phyloP scores from a whole-genome alignment of 2,797 vertebrate species.

The Centropyge bicolor region DNA sequence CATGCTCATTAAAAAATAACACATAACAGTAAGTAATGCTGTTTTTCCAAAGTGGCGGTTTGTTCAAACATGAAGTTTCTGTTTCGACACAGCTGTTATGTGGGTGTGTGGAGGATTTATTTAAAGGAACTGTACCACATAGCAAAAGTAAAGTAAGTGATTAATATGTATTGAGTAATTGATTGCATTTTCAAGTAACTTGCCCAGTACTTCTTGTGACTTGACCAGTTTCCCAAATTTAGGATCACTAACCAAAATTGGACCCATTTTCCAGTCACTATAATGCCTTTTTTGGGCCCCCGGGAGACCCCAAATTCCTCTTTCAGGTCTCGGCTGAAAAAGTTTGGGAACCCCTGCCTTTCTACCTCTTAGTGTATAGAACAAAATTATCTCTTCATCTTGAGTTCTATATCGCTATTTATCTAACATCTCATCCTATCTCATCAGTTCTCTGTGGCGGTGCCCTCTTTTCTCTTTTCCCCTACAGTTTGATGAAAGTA shows the following conservation, averaged over 20 bases:
- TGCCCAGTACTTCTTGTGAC: background rate
- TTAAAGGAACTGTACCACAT: background rate
- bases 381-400: slow-evolving; percentile 1
- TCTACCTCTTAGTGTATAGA: background rate
- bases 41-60: background rate
- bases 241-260: too few species aligned
- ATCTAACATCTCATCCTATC: slow-evolving; percentile 33
- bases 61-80: background rate
- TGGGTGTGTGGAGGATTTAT: background rate
- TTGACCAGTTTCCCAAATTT: background rate
- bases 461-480: slow-evolving; percentile 42
- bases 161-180: background rate
- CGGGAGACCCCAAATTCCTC: too few species aligned
- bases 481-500: slow-evolving; percentile 39
- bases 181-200: background rate
- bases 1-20: background rate
- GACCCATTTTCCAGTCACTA: too few species aligned
- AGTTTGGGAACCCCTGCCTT: too few species aligned
- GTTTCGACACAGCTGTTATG: background rate
- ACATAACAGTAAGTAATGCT: background rate
- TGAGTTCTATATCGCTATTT: slow-evolving; percentile 39
- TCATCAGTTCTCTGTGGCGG: slow-evolving; percentile 35
- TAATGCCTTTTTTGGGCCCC: too few species aligned
- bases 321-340: too few species aligned
- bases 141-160: background rate